Evolutionary conservation across 2,113 vertebrate genomes (phyloP).

Genomic region (Rhinoderma darwinii): DNA sequence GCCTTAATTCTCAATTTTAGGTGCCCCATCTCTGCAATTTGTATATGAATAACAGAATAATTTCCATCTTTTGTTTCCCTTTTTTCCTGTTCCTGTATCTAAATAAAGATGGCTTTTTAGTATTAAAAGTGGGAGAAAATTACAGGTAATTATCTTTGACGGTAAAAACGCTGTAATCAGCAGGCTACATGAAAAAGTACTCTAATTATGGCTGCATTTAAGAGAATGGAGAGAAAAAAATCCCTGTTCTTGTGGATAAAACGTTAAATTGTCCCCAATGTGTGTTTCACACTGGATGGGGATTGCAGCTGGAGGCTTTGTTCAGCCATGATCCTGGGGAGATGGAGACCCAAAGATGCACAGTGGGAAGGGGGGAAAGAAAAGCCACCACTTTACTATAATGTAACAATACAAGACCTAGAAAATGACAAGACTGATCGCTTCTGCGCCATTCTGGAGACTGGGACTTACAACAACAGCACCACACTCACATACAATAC

Average conservation of each 20-base stretch:
- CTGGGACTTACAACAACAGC: slow-evolving; percentile 81
- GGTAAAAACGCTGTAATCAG: slow-evolving; percentile 99
- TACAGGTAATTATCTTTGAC: slow-evolving; percentile 99
- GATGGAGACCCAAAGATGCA: slow-evolving; percentile 97
- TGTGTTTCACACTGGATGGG: slow-evolving; percentile 99
- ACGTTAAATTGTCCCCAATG: slow-evolving; percentile 99
- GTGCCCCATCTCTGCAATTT: slow-evolving; percentile 96
- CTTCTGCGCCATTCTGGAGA: slow-evolving; percentile 85
- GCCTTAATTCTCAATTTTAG: slow-evolving; percentile 98
- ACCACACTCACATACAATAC: slow-evolving; percentile 46
- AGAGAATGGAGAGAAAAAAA: slow-evolving; percentile 96
- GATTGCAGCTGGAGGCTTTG: slow-evolving; percentile 99
- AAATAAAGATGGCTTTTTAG: slow-evolving; percentile 99
- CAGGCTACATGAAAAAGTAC: slow-evolving; percentile 99
- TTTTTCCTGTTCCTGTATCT: slow-evolving; percentile 98
- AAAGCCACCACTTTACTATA: slow-evolving; percentile 95
- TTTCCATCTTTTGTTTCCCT: slow-evolving; percentile 99
- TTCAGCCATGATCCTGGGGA: slow-evolving; percentile 98
- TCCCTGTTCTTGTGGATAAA: slow-evolving; percentile 98
- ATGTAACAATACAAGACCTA: slow-evolving; percentile 96
- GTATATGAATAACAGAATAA: slow-evolving; percentile 99
- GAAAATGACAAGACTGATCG: slow-evolving; percentile 95
- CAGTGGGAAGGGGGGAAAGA: slow-evolving; percentile 93
- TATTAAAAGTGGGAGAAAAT: slow-evolving; percentile 99
- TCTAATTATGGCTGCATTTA: slow-evolving; percentile 99